phyloP scores from a whole-genome alignment of 2,888 invertebrate species.

The Eupithecia inturbata region DNA sequence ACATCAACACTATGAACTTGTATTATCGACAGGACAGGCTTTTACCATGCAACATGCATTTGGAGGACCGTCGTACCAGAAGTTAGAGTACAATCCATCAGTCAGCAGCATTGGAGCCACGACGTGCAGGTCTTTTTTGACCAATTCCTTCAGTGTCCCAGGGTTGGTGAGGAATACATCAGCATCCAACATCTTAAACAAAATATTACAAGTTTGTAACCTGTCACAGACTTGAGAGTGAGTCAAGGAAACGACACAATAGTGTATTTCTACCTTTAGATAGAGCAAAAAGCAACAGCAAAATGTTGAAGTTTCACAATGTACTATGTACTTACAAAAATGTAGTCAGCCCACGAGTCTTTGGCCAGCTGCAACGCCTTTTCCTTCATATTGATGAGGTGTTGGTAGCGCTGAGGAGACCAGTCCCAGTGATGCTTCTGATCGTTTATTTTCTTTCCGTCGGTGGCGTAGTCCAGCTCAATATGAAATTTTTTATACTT shows the following conservation, averaged over 20 bases:
- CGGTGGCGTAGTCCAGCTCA: constrained; percentile 72
- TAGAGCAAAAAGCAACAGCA: background rate
- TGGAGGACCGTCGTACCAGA: constrained; percentile 87
- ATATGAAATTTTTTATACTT: constrained; percentile 89
- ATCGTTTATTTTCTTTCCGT: constrained; percentile 67
- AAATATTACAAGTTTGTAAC: background rate
- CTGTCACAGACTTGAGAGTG: background rate
- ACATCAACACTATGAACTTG: too few relatives aligned
- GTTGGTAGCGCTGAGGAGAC: constrained; percentile 89
- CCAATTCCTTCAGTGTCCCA: constrained; percentile 85
- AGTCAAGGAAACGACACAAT: background rate
- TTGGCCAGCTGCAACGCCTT: constrained; percentile 88
- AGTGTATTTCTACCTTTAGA: too few relatives aligned
- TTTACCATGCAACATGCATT: constrained; percentile 49
- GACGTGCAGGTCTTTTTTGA: constrained; percentile 85
- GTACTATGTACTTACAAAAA: constrained; percentile 87
- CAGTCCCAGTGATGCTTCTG: constrained; percentile 89
- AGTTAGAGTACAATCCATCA: constrained; percentile 96
- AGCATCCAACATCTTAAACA: constrained; percentile 88
- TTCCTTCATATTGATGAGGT: constrained; percentile 92
- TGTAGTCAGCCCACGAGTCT: constrained; percentile 93
- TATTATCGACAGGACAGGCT: background rate
- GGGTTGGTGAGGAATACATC: constrained; percentile 92
- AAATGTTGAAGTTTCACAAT: background rate
- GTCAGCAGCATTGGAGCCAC: constrained; percentile 94